Evolutionary conservation across 2,888 invertebrate genomes (phyloP), one percentile per base, ranked within the genome.

Genomic region (Phengaris alcon): DNA sequence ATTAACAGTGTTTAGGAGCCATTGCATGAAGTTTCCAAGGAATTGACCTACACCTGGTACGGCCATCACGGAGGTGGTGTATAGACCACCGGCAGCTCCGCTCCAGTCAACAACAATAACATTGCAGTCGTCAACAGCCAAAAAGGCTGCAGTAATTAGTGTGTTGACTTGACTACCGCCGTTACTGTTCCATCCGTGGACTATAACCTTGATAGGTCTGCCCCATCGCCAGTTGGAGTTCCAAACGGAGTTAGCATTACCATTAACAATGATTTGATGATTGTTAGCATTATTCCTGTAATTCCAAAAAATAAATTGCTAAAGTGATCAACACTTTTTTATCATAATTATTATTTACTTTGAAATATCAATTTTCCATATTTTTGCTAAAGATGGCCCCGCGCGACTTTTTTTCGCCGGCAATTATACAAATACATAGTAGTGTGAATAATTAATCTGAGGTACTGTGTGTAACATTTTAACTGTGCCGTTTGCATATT

Each of bases 61-160:
- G 4, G 86, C 85, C 0, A 55, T 76, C 7, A 81, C 84, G 6
- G 87, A 86, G 0, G 81, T 80, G 12, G 68, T 77, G 78, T 90
- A 89, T 44, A 75, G 52, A 3, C 80, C 73, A 75, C 81, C 84
- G 8, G 89, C 88, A 0, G 86, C 80, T 4, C 77, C 69, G 0
- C 84, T 79, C 90, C 90, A 90, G 78, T 90, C 90, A 0, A 90
- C 84, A 6, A 90, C 88, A 52, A 90, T 89, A 2, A 90, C 88
- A 75, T 90, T 90, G 46, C 79, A 79, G 64, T 82, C 82, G 15
- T 76, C 78, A 2, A 81, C 82, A 0, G 79, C 80, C 44, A 89
- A 79, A 78, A 83, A 84, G 7, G 87, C 88, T 79, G 83, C 76
- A 4, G 82, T 83, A 13, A 87, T 81, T 46, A 80, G 73, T 4